Evolutionary conservation across 2,113 vertebrate species (phyloP).

Genomic region (Pelodiscus sinensis): DNA sequence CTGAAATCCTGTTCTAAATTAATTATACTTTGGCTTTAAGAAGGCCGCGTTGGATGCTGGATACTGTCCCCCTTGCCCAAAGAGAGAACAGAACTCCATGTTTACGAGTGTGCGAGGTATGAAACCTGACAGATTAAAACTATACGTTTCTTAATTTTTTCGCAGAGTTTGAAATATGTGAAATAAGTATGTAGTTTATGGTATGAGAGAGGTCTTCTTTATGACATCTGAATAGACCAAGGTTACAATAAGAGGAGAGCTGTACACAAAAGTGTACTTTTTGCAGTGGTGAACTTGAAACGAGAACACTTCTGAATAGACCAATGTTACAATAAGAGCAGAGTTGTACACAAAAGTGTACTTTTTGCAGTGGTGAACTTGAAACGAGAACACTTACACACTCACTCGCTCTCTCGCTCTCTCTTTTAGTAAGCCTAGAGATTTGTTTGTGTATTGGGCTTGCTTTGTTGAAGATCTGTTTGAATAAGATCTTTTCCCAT

Average conservation of each 20-base stretch:
- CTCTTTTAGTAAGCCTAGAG: neutral
- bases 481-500: neutral
- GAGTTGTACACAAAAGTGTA: neutral
- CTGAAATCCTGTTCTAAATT: neutral
- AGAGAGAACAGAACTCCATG: accelerated
- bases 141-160: neutral
- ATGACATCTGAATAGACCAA: neutral
- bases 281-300: accelerated
- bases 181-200: neutral
- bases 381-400: neutral
- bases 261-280: neutral
- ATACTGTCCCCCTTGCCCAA: neutral
- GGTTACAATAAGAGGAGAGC: neutral
- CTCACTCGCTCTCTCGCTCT: no score
- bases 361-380: accelerated
- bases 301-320: neutral
- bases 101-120: neutral
- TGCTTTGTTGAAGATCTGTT: neutral
- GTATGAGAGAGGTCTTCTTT: neutral
- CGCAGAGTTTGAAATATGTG: neutral
- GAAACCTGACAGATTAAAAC: neutral
- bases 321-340: neutral
- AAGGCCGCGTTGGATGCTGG: neutral
- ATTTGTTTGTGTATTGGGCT: neutral
- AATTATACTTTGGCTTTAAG: neutral